Evolutionary conservation across 2,113 vertebrate species (phyloP).

Genomic region (Xyliphius kryptos): DNA sequence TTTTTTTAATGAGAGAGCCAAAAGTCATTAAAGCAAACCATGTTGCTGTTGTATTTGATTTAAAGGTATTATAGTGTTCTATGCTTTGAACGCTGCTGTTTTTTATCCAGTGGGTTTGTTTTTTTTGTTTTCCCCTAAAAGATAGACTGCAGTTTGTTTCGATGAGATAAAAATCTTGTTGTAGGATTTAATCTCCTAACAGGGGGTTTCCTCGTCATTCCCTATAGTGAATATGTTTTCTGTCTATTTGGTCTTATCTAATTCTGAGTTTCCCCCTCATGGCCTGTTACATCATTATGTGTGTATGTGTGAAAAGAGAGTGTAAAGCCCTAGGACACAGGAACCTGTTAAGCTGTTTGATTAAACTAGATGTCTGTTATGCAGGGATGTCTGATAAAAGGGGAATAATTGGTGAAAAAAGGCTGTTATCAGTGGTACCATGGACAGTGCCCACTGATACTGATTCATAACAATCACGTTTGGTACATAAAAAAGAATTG

Average conservation of each 20-base stretch:
- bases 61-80: conserved; percentile 23
- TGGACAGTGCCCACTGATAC: conserved; percentile 11
- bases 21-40: not conserved
- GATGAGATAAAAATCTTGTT: conserved; percentile 34
- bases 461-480: conserved; percentile 13
- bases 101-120: conserved; percentile 21
- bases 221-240: conserved; percentile 13
- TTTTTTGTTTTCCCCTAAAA: not conserved
- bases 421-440: conserved; percentile 22
- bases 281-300: conserved; percentile 45
- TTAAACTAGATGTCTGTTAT: conserved; percentile 21
- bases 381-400: conserved; percentile 21
- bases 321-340: conserved; percentile 6
- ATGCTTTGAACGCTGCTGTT: conserved; percentile 14
- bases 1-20: not conserved
- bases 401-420: conserved; percentile 26
- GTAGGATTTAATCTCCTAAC: conserved; percentile 36
- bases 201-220: conserved; percentile 35
- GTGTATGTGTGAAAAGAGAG: conserved; percentile 13
- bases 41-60: not conserved
- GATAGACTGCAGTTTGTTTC: conserved; percentile 13
- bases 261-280: conserved; percentile 39
- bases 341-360: conserved; percentile 29
- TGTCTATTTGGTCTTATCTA: conserved; percentile 54
- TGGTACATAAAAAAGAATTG: not conserved